A percentile compares a stretch with the other conserved stretches of the same genome.
phyloP scores from a whole-genome alignment of 2,888 invertebrate species.

The Azorinus chamasolen region DNA sequence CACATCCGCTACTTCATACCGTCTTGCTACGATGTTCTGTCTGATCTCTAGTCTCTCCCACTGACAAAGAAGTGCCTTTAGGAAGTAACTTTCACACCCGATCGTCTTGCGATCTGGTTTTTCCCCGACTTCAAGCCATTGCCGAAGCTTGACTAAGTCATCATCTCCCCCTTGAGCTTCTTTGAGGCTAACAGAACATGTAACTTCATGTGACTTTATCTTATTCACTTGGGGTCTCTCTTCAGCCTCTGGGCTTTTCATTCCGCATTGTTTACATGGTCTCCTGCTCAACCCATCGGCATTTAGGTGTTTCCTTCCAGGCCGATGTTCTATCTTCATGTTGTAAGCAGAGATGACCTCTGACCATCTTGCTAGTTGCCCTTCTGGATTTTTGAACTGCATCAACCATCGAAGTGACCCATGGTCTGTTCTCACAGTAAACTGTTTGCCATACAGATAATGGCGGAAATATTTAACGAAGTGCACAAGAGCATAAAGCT shows the following conservation, averaged over 20 bases:
- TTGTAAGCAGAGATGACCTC: slow-evolving; percentile 38
- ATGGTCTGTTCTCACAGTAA: slow-evolving; percentile 59
- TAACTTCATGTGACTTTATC: neutral
- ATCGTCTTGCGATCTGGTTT: slow-evolving; percentile 6
- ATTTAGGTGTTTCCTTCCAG: slow-evolving; percentile 51
- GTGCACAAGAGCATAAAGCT: slow-evolving; percentile 56
- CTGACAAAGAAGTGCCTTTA: slow-evolving; percentile 15
- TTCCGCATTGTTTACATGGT: slow-evolving; percentile 19
- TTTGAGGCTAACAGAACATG: neutral
- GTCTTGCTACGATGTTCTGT: slow-evolving; percentile 1
- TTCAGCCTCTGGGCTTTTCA: neutral
- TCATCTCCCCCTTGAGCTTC: slow-evolving; percentile 15
- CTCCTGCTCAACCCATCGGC: slow-evolving; percentile 51
- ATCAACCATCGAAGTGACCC: slow-evolving; percentile 56
- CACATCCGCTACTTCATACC: neutral
- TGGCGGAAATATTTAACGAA: slow-evolving; percentile 53
- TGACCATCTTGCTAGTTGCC: slow-evolving; percentile 25
- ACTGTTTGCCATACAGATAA: slow-evolving; percentile 58
- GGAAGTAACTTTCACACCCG: neutral
- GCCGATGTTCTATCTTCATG: slow-evolving; percentile 42
- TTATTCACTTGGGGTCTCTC: too few relatives aligned
- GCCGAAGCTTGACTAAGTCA: slow-evolving; percentile 5
- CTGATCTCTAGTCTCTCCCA: slow-evolving; percentile 4
- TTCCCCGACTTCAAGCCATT: slow-evolving; percentile 10
- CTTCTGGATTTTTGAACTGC: slow-evolving; percentile 37